A percentile compares a stretch with the other conserved stretches of the same genome.
Evolutionary conservation across 2,888 invertebrate genomes (phyloP).

Genomic region (Diaphora mendica): DNA sequence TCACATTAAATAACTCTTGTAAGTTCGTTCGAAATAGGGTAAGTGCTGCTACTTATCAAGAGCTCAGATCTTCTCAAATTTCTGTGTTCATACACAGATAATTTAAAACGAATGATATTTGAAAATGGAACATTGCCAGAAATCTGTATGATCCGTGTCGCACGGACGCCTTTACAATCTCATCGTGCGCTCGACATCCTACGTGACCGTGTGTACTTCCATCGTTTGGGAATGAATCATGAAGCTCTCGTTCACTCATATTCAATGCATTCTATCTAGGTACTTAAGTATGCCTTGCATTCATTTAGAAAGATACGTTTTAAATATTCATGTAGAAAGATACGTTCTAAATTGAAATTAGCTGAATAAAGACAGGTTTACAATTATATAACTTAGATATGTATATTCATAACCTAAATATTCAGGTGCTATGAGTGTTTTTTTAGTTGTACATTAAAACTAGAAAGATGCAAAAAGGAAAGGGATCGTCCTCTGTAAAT

Average conservation of each 20-base stretch:
- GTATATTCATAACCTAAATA: background rate
- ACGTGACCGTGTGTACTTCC: constrained; percentile 63
- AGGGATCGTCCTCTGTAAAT: background rate
- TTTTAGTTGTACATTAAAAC: background rate
- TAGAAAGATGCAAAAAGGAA: background rate
- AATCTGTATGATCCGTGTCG: constrained; percentile 57
- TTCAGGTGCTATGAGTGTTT: background rate
- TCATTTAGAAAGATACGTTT: constrained; percentile 32
- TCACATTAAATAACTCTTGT: background rate
- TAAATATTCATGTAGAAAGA: constrained; percentile 35
- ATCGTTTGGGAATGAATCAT: constrained; percentile 38
- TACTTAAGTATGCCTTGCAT: constrained; percentile 35
- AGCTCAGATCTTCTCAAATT: constrained; percentile 1
- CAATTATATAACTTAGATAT: background rate
- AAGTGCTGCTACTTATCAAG: background rate
- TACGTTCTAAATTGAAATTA: constrained; percentile 25
- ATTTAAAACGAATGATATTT: constrained; percentile 52
- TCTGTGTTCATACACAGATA: constrained; percentile 39
- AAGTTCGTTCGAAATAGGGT: background rate
- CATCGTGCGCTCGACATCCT: constrained; percentile 51
- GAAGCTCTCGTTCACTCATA: constrained; percentile 46
- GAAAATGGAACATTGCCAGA: constrained; percentile 53
- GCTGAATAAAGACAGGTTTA: background rate
- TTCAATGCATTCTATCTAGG: constrained; percentile 51
- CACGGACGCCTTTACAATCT: constrained; percentile 61